Evolutionary conservation across 1,140 invertebrate genomes (phyloP).

Genomic region (Pachyrhynchus sulphureomaculatus): DNA sequence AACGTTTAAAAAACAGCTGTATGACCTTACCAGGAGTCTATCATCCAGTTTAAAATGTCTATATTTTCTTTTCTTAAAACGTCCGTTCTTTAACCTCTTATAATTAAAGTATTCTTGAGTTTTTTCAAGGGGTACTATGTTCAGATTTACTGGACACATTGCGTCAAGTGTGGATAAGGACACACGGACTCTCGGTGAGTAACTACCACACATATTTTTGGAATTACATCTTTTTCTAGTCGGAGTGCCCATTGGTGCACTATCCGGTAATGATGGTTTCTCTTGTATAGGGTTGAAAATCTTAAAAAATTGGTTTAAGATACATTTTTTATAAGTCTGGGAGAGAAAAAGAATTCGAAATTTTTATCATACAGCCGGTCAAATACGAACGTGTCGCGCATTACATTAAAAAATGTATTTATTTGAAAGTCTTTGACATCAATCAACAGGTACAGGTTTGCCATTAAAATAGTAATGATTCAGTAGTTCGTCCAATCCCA

Average conservation of each 20-base stretch:
- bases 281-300: neutral
- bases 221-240: neutral
- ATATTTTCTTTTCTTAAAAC: neutral
- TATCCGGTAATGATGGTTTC: neutral
- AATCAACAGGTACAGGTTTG: no score
- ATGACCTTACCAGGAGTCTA: neutral
- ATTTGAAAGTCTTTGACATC: no score
- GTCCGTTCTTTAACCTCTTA: neutral
- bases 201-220: neutral
- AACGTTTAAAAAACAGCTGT: no score
- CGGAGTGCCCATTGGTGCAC: neutral
- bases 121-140: neutral
- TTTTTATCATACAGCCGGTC: no score
- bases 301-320: no score
- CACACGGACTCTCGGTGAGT: neutral
- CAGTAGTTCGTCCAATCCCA: no score
- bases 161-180: neutral
- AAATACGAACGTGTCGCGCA: no score
- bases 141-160: neutral
- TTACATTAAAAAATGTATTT: no score
- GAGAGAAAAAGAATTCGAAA: no score
- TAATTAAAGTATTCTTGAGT: neutral
- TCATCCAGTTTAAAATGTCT: neutral
- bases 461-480: no score
- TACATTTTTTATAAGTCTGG: no score